These are phyloP conservation scores for Drosophila trichaetosa DNA, from an alignment of 2,888 invertebrate species.

Conservation along the genomic window DNA sequence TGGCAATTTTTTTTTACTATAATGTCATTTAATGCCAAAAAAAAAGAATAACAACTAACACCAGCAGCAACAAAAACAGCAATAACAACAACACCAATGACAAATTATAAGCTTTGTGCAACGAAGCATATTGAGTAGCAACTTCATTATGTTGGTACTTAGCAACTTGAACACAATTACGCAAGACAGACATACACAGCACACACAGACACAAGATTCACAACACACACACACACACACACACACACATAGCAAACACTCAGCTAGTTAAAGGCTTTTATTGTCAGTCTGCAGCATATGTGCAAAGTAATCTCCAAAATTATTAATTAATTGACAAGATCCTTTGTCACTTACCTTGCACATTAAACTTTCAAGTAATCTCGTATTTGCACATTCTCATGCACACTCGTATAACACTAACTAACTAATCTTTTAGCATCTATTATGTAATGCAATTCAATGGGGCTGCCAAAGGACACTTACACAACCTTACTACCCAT, in stretches of 20 bases:
- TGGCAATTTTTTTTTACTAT: conserved; percentile 32
- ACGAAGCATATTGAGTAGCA: conserved; percentile 14
- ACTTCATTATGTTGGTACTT: conserved; percentile 21
- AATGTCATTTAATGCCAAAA: conserved; percentile 48
- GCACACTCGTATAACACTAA: background rate
- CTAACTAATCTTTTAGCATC: background rate
- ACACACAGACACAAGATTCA: background rate
- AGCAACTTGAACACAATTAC: conserved; percentile 1
- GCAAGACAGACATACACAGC: background rate
- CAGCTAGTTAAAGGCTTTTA: background rate
- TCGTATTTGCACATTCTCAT: background rate
- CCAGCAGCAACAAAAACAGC: conserved; percentile 11
- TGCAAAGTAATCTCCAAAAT: conserved; percentile 3
- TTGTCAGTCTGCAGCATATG: background rate
- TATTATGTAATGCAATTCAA: conserved; percentile 7
- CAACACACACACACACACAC: background rate
- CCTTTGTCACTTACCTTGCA: conserved; percentile 8
- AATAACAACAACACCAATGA: conserved; percentile 6
- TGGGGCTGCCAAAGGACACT: conserved; percentile 7
- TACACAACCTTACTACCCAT: background rate
- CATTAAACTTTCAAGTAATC: background rate
- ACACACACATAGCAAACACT: background rate
- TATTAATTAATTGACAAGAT: conserved; percentile 29
- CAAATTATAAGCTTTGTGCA: conserved; percentile 8
- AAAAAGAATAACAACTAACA: conserved; percentile 24